phyloP scores from a whole-genome alignment of 2,113 vertebrate species.

The Osmerus mordax region DNA sequence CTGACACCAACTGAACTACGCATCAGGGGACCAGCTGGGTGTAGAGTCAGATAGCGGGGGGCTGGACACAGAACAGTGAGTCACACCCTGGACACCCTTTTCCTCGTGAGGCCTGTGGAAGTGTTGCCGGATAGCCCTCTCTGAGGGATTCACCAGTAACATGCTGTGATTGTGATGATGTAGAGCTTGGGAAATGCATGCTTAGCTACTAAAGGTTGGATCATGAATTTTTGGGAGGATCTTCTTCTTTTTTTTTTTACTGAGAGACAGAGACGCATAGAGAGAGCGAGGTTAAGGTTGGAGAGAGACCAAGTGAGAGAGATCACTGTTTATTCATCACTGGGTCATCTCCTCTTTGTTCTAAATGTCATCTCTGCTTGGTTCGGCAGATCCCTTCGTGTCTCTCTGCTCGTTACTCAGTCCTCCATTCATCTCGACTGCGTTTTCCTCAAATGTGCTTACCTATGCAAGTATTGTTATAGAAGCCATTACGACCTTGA shows the following conservation, averaged over 20 bases:
- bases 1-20: not conserved
- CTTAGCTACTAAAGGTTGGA: not conserved
- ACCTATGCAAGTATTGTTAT: constrained; percentile 57
- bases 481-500: constrained; percentile 57
- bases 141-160: constrained; percentile 26
- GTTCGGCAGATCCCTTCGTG: not conserved
- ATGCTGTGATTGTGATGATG: constrained; percentile 49
- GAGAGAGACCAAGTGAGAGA: constrained; percentile 15
- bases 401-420: constrained; percentile 7
- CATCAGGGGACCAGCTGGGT: no score
- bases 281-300: constrained; percentile 2
- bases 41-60: no score
- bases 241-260: no score
- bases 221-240: not conserved
- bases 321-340: constrained; percentile 12
- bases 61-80: not conserved
- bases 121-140: no score
- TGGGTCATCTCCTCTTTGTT: not conserved
- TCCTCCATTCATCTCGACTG: not conserved
- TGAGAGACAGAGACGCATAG: not conserved
- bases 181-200: constrained; percentile 44
- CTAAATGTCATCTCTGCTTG: not conserved
- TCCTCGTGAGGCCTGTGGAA: not conserved
- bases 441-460: constrained; percentile 42
- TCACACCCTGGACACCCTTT: not conserved